These are phyloP conservation scores for Apodemus sylvaticus DNA, from an alignment of 2,113 vertebrate genomes.

Conservation along the genomic window DNA sequence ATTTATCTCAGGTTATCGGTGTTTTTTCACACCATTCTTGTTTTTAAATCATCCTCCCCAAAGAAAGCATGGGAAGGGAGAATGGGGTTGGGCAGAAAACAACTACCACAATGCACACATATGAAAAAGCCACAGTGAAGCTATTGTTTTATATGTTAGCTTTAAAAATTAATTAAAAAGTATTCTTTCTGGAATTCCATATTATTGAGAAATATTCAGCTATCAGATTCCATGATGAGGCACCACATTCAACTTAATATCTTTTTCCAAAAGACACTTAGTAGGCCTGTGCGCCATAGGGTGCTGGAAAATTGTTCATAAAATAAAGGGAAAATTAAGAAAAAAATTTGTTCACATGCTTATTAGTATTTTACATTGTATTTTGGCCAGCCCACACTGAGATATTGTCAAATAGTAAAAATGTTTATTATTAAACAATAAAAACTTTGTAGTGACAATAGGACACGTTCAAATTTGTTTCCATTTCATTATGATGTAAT, in stretches of 20 bases:
- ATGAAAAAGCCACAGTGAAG: neutral
- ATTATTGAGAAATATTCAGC: neutral
- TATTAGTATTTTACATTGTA: neutral
- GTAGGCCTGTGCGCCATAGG: neutral
- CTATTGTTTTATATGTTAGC: neutral
- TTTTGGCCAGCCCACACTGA: neutral
- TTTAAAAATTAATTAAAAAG: neutral
- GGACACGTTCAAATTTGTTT: constrained; percentile 29
- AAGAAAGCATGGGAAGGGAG: neutral
- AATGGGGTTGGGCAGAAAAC: neutral
- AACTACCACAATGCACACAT: neutral
- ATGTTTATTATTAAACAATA: neutral
- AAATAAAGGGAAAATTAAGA: neutral
- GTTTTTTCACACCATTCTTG: neutral
- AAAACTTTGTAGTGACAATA: neutral
- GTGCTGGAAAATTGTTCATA: neutral
- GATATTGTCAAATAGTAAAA: neutral
- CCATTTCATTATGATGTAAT: neutral
- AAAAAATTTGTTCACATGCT: neutral
- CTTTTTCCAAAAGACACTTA: constrained; percentile 6
- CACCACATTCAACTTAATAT: neutral
- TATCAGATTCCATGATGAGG: neutral
- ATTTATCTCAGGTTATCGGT: neutral
- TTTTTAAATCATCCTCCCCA: neutral
- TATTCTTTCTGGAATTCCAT: neutral